Evolutionary conservation across 2,797 vertebrate species (phyloP).

Genomic region (Cercopithecus petaurista): DNA sequence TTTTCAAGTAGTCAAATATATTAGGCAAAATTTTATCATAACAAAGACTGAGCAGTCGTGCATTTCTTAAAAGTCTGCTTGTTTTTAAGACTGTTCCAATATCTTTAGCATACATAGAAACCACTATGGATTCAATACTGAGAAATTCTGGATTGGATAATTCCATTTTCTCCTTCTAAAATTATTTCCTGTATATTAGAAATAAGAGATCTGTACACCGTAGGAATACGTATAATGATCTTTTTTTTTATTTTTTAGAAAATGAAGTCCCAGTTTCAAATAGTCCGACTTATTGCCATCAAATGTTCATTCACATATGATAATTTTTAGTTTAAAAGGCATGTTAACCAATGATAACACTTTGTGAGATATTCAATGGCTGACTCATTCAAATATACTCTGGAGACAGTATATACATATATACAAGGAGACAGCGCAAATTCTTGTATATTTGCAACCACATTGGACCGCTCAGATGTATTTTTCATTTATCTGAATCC

Average conservation of each 20-base stretch:
- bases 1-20: neutral
- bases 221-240: neutral
- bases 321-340: neutral
- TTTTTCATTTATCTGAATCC: neutral
- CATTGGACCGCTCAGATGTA: neutral
- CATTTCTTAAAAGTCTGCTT: neutral
- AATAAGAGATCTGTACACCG: neutral
- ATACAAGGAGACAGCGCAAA: neutral
- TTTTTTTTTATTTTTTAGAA: conserved; percentile 17
- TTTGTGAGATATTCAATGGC: neutral
- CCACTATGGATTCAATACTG: neutral
- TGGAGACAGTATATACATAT: neutral
- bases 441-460: neutral
- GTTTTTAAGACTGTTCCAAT: neutral
- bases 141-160: neutral
- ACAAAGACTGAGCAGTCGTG: neutral
- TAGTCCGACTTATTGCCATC: neutral
- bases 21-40: neutral
- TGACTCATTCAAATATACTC: neutral
- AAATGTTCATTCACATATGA: neutral
- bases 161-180: neutral
- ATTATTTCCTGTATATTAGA: neutral
- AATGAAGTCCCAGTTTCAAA: neutral
- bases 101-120: neutral
- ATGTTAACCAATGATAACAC: neutral